These are phyloP conservation scores for Pollimyrus isidori DNA, from an alignment of 2,113 vertebrate species.

Conservation along the genomic window DNA sequence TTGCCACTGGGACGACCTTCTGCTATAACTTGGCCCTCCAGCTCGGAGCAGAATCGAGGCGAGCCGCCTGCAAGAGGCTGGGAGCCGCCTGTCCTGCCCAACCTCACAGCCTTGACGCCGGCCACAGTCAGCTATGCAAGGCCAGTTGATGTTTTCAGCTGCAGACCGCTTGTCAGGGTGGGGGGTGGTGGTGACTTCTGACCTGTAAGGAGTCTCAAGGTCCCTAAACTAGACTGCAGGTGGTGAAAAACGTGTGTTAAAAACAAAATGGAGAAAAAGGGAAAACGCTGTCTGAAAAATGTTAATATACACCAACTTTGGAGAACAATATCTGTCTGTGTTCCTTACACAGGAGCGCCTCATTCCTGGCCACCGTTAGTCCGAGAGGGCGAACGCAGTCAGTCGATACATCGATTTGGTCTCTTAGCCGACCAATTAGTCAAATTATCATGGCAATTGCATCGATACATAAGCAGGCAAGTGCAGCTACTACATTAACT, in stretches of 20 bases:
- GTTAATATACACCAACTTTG: neutral
- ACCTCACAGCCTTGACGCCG: slow-evolving; percentile 34
- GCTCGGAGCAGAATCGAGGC: neutral
- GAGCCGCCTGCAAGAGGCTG: neutral
- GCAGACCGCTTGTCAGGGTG: neutral
- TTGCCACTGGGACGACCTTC: slow-evolving; percentile 27
- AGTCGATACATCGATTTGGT: neutral
- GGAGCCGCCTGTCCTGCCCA: slow-evolving; percentile 16
- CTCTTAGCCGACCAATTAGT: neutral
- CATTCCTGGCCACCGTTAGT: neutral
- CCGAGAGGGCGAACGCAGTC: neutral
- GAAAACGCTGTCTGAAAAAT: neutral
- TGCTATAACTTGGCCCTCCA: neutral
- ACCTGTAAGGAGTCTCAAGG: slow-evolving; percentile 18
- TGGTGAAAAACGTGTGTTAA: neutral
- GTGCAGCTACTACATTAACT: neutral
- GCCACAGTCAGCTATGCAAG: slow-evolving; percentile 26
- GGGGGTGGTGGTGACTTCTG: neutral
- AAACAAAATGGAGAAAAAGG: neutral
- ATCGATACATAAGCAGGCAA: neutral
- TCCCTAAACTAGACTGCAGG: neutral
- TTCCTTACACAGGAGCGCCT: neutral
- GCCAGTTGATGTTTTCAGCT: neutral
- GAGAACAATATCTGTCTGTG: neutral
- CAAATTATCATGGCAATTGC: neutral